Percentiles rank a stretch among this genome's conserved stretches.
These are phyloP conservation scores for Sciurus niger DNA, from an alignment of 2,113 vertebrate species.

Conservation along the genomic window DNA sequence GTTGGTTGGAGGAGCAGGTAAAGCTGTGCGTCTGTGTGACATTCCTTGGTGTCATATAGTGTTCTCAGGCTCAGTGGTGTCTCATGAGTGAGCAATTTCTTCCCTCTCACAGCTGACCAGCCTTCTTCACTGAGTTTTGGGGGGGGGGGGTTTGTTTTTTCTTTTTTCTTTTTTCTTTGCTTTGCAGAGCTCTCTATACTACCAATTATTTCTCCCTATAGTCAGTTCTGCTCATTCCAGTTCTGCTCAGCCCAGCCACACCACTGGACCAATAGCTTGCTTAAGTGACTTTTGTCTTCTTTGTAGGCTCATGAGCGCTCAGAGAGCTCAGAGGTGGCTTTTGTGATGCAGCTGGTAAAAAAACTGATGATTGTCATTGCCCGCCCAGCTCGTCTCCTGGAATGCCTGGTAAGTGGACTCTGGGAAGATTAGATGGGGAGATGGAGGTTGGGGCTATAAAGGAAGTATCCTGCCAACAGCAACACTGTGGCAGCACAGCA, in stretches of 20 bases:
- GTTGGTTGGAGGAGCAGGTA: not conserved
- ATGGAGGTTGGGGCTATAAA: not conserved
- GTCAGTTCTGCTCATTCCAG: not conserved
- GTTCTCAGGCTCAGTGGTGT: not conserved
- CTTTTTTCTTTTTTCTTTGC: not conserved
- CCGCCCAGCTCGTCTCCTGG: slow-evolving; percentile 96
- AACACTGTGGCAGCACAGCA: not conserved
- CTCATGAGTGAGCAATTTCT: not conserved
- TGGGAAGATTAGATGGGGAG: not conserved
- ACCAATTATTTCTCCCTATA: not conserved
- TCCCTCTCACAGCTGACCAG: not conserved
- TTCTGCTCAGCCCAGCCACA: not conserved
- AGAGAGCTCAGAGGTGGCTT: slow-evolving; percentile 96
- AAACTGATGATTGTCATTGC: slow-evolving; percentile 98
- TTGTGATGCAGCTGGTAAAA: slow-evolving; percentile 96
- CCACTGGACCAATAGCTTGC: not conserved
- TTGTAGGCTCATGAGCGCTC: slow-evolving; percentile 96
- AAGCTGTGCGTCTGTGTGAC: not conserved
- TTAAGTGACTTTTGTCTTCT: slow-evolving; percentile 62
- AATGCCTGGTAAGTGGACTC: slow-evolving; percentile 94
- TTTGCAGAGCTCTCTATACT: not conserved
- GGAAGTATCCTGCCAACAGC: not conserved
- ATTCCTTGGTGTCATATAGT: not conserved
- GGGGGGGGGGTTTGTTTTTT: too few species aligned
- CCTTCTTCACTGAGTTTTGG: not conserved